phyloP scores from a whole-genome alignment of 2,888 invertebrate species.

The Lochmaea crataegi region DNA sequence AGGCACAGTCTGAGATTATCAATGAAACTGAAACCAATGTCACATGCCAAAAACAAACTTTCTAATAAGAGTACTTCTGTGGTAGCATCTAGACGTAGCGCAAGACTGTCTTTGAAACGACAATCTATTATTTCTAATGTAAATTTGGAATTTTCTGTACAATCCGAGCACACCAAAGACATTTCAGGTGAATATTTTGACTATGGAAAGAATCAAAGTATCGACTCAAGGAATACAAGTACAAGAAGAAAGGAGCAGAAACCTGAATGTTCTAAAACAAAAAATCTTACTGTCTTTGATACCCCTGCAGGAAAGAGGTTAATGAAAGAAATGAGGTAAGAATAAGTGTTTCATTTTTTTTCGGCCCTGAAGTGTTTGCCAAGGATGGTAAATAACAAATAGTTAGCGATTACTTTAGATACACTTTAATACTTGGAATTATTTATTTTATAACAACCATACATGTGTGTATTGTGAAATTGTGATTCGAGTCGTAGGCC shows the following conservation, averaged over 20 bases:
- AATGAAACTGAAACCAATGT: conserved; percentile 35
- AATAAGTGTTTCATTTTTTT: too few relatives aligned
- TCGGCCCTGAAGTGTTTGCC: too few relatives aligned
- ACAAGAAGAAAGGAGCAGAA: neutral
- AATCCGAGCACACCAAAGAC: neutral
- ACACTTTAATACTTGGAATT: too few relatives aligned
- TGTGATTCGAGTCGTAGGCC: too few relatives aligned
- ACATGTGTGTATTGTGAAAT: too few relatives aligned
- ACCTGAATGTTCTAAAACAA: neutral
- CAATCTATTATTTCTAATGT: too few relatives aligned
- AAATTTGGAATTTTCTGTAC: too few relatives aligned
- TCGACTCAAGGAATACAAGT: conserved; percentile 12
- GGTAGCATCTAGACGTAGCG: neutral
- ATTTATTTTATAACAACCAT: too few relatives aligned
- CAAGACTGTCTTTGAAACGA: conserved; percentile 40
- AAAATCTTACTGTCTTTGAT: conserved; percentile 25
- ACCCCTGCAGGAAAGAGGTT: conserved; percentile 37
- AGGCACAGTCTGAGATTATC: conserved; percentile 47
- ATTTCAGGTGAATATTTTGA: conserved; percentile 25
- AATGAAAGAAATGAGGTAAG: conserved; percentile 28
- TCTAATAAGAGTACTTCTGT: neutral
- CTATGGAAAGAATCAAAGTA: conserved; percentile 4
- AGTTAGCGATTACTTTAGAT: too few relatives aligned
- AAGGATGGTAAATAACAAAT: too few relatives aligned
- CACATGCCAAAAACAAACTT: neutral